Base-by-base conservation (phyloP, 2,888 invertebrate species). In the Cephus sareptanus region DNA sequence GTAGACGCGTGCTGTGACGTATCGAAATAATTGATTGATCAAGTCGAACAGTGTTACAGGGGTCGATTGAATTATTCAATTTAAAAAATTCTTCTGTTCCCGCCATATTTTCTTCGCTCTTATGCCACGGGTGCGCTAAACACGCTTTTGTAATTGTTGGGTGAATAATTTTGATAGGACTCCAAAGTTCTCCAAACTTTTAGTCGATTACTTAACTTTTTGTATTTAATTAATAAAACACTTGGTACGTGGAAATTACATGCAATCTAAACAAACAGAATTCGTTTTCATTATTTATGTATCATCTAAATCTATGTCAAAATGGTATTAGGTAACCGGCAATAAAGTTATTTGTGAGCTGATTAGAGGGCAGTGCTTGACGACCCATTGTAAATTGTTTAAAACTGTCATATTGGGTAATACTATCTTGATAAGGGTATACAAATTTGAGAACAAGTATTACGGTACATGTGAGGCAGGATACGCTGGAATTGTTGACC, bases 401-500 rank as follows among this genome's bases (percentile, higher is more conserved):
- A 15, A 40, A 4, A 15, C 4, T 15, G 15, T 40, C 40, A 15
- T 40, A 40, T 15, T 0, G 15, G 1, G 40, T 40, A 40, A 40
- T 40, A 40, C 40, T 4, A 40, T 13, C 13, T 40, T 40, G 40
- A 40, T 40, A 40, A 40, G 40, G 40, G 4, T 15, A 15, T 40
- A 40, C 13, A 15, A 40, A 15, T 40, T 40, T 13, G 15, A 40
- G 15, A 40, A 15, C 1, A 40, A 40, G 23, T 4, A 56, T 56
- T 56, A 56, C 40, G 6, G 40, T 56, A 56, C 40, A 56, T 56
- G 15, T 88, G 82, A 83, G 87, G 85, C 83, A 88, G 86, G 85
- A 86, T 87, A 85, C 86, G 86, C 77, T 87, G 85, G 79, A 88
- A 88, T 87, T 88, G 88, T 84, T 83, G 84, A 76, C 84, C 84